Evolutionary conservation across 2,113 vertebrate species (phyloP), one percentile per base, ranked within the genome.

Genomic region (Chiloscyllium plagiosum): DNA sequence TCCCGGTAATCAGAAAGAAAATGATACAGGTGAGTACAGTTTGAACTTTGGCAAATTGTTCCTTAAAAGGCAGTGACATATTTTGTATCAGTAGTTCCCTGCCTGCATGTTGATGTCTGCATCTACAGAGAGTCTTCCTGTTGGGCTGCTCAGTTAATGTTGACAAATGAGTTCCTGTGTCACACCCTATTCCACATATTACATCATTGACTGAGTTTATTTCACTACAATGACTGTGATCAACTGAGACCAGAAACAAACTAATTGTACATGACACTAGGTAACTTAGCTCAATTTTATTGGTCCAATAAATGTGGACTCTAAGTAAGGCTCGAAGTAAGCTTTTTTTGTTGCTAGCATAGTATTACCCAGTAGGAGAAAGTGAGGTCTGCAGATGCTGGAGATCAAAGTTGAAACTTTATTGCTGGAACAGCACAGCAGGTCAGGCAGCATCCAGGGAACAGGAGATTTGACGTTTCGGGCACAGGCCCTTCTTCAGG

Each of bases 1-100:
- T 96, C 95, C 98, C 99, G 0, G 96, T 97, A 83, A 97, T 99
- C 96, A 98, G 97, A 97, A 99, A 97, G 97, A 98, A 97, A 96
- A 97, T 98, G 94, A 96, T 99, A n/a, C 96, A 96, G 98, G 99
- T 99, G 96, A 94, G 97, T 83, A 50, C 96, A 50, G 56, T 96
- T 96, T 22, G 3, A 65, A 20, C 95, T 96, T 96, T 96, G 96
- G 95, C 96, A 96, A 96, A 96, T 95, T 97, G 96, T 97, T 96
- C 17, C 24, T 61, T 90, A 90, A 90, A 26, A 61, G 29, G 65
- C 92, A 94, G 22, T 92, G 89, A 37, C n/a, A 20, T n/a, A n/a
- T 10, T 37, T 92, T 20, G 4, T 19, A 66, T 33, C 89, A 66
- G 56, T 92, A 61, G 13, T 92, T 90, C 1, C 56, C 50, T 4